Evolutionary conservation across 1,140 invertebrate genomes (phyloP), one percentile per base, ranked within the genome.

Genomic region (Sarcophaga peregrina): DNA sequence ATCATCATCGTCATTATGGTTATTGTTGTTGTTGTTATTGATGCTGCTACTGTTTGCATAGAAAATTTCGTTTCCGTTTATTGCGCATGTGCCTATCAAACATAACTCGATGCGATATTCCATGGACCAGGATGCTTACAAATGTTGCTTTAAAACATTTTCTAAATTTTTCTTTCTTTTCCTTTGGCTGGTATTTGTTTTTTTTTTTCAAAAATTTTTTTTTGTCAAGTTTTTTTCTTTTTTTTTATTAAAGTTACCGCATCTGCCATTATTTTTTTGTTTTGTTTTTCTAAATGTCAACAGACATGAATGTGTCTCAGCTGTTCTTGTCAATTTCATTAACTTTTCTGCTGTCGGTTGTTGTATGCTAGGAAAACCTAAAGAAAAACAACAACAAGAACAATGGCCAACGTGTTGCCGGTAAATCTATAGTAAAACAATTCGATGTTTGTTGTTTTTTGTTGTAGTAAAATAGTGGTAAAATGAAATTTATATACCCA

Each of bases 11-110:
- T 50, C 7, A 5, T 78, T 47, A 50, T 45, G 52, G 47, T n/a
- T n/a, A n/a, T 37, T 37, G 25, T 47, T 78, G 75, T 8, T n/a
- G 13, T n/a, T 15, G 46, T 76, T 2, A 46, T 20, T 10, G 47
- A 25, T 50, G 15, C 9, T 47, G 8, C 47, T 25, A 4, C 5
- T 47, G 47, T 52, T 50, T 20, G 9, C 20, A n/a, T 37, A 37
- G 25, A 37, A 37, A 37, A 37, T 37, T 78, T 50, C 8, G 47
- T 20, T 78, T 50, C 75, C 47, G 48, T 78, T 78, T 82, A 83
- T 17, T 81, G 78, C 50, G 83, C 83, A 83, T 81, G 78, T 78
- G 76, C 80, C 47, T 45, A 52, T 83, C 83, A 73, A 83, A 83
- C 83, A 81, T 81, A 75, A 81, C 68, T 81, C 76, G 13, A 58